Conservation (phyloP, 37 sponge, comb jelly and placozoan species). For the Spongilla lacustris region DNA sequence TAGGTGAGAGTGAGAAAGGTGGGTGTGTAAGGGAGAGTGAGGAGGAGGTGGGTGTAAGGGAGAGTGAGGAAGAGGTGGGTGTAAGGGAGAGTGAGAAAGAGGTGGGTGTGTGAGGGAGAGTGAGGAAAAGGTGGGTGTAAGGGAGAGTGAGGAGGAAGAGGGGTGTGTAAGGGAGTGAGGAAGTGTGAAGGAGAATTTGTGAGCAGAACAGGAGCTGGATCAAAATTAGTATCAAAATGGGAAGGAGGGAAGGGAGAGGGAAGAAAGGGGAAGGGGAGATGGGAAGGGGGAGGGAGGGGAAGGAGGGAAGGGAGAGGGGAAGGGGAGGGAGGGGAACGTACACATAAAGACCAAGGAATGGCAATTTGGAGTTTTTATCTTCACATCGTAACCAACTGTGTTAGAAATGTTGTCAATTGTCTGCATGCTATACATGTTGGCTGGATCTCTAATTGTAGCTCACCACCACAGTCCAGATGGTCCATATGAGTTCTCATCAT, state of each 20-base stretch:
- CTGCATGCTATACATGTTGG: no score
- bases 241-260: neutral
- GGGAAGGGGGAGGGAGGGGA: neutral
- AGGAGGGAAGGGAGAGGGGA: neutral
- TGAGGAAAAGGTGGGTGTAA: neutral
- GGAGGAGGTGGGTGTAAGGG: neutral
- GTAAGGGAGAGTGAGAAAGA: no score
- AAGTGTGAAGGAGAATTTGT: no score
- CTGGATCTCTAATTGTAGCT: neutral
- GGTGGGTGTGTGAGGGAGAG: slow-evolving; percentile 4
- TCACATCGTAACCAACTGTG: neutral
- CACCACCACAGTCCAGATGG: neutral
- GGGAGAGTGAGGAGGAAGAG: no score
- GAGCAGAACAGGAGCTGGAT: no score
- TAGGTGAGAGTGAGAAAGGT: neutral
- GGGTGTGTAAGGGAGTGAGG: neutral
- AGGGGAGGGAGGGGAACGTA: neutral
- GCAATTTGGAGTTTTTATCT: neutral
- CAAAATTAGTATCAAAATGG: no score
- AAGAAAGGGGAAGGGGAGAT: neutral
- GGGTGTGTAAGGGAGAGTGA: neutral
- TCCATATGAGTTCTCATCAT: neutral
- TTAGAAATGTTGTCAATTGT: neutral
- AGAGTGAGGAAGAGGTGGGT: neutral
- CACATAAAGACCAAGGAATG: neutral